A percentile compares a stretch with the other conserved stretches of the same genome.
These are phyloP conservation scores for Cecropterus lyciades DNA, from an alignment of 1,140 invertebrate genomes.

Conservation along the genomic window DNA sequence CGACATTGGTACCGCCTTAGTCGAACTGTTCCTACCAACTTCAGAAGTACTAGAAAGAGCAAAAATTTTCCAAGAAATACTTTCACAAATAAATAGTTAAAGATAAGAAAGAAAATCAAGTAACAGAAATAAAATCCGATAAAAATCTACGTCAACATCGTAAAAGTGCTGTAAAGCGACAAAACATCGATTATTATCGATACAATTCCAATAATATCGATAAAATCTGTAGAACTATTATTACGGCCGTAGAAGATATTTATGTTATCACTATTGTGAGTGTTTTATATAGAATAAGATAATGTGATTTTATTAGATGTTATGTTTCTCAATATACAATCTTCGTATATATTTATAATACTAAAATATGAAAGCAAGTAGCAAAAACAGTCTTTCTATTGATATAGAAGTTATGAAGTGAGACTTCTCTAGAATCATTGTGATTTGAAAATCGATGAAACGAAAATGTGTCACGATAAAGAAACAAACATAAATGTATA, in stretches of 20 bases:
- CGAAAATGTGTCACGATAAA: too few relatives aligned
- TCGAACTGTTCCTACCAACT: too few relatives aligned
- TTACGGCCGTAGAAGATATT: slow-evolving; percentile 21
- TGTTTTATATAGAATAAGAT: background rate
- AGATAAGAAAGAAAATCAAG: background rate
- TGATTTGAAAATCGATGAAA: too few relatives aligned
- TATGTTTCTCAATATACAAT: too few relatives aligned
- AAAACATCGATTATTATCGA: slow-evolving; percentile 23
- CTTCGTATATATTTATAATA: too few relatives aligned
- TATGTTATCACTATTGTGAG: slow-evolving; percentile 6
- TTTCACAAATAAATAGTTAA: background rate
- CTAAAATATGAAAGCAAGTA: too few relatives aligned
- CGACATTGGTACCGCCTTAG: too few relatives aligned
- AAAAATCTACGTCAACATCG: slow-evolving; percentile 15
- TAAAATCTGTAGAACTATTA: slow-evolving; percentile 16
- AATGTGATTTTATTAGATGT: too few relatives aligned
- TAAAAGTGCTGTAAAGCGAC: slow-evolving; percentile 15
- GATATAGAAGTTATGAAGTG: too few relatives aligned
- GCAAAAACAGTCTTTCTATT: too few relatives aligned
- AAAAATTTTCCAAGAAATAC: background rate
- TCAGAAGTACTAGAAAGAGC: background rate
- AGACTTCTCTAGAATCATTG: too few relatives aligned
- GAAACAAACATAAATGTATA: too few relatives aligned
- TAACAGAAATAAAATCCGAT: slow-evolving; percentile 9
- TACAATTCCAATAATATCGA: slow-evolving; percentile 18